phyloP scores from a whole-genome alignment of 2,113 vertebrate species.

The Salvator merianae region DNA sequence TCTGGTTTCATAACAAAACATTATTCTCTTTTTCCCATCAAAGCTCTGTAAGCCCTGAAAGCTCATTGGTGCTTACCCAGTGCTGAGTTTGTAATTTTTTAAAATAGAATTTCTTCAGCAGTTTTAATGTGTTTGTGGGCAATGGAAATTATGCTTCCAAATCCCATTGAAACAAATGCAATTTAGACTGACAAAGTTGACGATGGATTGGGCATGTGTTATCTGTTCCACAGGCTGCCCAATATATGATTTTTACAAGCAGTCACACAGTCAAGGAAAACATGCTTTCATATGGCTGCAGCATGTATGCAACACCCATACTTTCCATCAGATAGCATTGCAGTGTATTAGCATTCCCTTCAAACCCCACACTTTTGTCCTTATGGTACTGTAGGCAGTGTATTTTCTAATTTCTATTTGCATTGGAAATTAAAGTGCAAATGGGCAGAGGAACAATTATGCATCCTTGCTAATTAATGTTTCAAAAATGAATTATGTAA shows the following conservation, averaged over 20 bases:
- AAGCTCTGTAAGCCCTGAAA: too few species aligned
- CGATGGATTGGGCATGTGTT: background rate
- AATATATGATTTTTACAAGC: background rate
- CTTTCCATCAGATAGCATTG: constrained; percentile 14
- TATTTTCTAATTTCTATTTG: constrained; percentile 69
- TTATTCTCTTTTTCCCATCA: too few species aligned
- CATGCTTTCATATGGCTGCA: background rate
- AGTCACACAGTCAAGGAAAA: constrained; percentile 7
- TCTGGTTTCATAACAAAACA: too few species aligned
- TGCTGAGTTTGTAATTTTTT: too few species aligned
- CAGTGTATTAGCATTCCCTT: constrained; percentile 44
- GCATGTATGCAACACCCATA: background rate
- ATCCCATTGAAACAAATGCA: constrained; percentile 4
- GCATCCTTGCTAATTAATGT: constrained; percentile 73
- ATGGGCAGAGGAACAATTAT: constrained; percentile 72
- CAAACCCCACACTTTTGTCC: constrained; percentile 37
- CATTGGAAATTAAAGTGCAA: constrained; percentile 70
- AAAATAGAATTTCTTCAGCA: background rate
- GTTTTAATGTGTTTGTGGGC: background rate
- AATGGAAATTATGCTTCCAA: background rate
- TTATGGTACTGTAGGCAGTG: constrained; percentile 62
- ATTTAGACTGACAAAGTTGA: background rate
- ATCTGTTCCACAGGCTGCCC: constrained; percentile 8
- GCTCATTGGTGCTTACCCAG: too few species aligned
- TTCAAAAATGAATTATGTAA: constrained; percentile 79